Evolutionary conservation across 2,113 vertebrate genomes (phyloP).

Genomic region (Eidolon helvum): DNA sequence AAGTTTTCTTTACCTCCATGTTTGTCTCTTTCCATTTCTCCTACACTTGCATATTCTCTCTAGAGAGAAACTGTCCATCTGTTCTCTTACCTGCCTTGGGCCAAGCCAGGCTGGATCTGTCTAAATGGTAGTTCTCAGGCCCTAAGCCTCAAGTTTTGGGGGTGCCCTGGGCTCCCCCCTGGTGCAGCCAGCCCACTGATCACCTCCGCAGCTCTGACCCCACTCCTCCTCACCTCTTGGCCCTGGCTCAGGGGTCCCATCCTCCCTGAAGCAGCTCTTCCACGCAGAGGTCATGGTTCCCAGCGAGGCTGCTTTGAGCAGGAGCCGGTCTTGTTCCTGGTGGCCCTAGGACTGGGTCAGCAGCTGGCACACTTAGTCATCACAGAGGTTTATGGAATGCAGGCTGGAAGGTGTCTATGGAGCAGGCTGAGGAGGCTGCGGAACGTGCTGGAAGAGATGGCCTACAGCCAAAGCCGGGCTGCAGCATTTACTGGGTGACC

Average conservation of each 20-base stretch:
- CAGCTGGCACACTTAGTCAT: background rate
- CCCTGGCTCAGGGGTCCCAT: background rate
- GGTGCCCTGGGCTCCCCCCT: background rate
- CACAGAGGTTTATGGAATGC: background rate
- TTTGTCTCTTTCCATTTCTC: background rate
- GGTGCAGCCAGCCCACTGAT: background rate
- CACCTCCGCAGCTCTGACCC: background rate
- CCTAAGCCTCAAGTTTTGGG: background rate
- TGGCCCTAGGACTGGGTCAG: background rate
- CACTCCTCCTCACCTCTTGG: background rate
- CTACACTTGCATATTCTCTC: background rate
- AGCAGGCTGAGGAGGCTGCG: background rate
- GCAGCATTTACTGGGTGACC: too few relatives aligned
- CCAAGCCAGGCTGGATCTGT: background rate
- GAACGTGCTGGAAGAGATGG: accelerated
- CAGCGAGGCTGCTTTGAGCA: background rate
- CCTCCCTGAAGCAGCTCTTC: background rate
- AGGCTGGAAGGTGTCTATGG: background rate
- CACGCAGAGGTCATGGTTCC: background rate
- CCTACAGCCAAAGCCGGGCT: background rate
- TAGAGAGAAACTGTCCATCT: background rate
- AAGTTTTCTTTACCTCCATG: background rate
- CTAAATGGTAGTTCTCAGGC: background rate
- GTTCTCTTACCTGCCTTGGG: background rate
- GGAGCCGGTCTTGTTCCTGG: background rate